These are phyloP conservation scores for Drosophila conformis DNA, from an alignment of 2,888 invertebrate genomes.

Conservation along the genomic window DNA sequence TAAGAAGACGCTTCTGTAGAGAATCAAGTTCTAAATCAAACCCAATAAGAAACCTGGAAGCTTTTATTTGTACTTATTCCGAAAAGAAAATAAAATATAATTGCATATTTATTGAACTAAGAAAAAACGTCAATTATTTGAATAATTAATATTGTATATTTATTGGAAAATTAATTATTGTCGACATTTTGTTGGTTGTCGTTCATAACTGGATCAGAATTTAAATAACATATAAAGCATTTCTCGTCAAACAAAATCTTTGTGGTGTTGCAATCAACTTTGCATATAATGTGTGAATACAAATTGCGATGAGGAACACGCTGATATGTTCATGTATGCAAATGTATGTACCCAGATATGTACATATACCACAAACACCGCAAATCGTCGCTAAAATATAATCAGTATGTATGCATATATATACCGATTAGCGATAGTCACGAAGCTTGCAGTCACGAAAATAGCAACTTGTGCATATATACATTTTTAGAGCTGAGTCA, in stretches of 20 bases:
- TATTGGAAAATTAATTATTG: not conserved
- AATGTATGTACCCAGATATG: not conserved
- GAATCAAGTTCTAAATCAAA: not conserved
- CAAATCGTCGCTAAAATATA: not conserved
- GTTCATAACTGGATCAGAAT: not conserved
- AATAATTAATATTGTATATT: not conserved
- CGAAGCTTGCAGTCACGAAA: not conserved
- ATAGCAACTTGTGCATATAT: not conserved
- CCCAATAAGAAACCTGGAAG: not conserved
- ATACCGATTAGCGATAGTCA: not conserved
- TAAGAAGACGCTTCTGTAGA: not conserved
- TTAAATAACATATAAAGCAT: not conserved
- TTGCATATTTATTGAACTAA: not conserved
- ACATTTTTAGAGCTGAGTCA: not conserved
- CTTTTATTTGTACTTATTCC: not conserved
- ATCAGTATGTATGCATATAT: not conserved
- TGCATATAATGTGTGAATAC: not conserved
- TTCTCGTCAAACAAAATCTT: not conserved
- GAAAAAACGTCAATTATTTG: not conserved
- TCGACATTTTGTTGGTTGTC: not conserved
- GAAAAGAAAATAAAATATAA: not conserved
- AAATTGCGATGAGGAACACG: not conserved
- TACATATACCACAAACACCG: not conserved
- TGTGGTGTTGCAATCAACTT: not conserved
- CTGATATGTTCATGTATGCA: not conserved